A percentile compares a stretch with the other conserved stretches of the same genome.
Conservation (phyloP, 2,113 vertebrate genomes). For the Ictidomys tridecemlineatus region DNA sequence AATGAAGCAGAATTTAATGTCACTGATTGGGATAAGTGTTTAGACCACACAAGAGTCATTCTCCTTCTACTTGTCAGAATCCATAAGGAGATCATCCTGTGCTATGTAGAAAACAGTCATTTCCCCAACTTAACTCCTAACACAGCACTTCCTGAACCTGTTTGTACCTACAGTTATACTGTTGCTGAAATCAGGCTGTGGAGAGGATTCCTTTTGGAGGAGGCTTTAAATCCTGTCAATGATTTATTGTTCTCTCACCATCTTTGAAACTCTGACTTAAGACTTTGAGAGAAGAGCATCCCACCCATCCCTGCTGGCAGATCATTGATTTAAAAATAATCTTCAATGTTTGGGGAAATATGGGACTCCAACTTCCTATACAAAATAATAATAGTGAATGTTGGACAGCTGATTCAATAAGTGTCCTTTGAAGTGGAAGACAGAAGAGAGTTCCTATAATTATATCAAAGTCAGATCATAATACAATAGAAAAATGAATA, state of each 20-base stretch:
- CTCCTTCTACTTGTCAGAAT: background rate
- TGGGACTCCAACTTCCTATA: background rate
- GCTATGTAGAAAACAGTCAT: background rate
- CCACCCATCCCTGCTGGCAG: background rate
- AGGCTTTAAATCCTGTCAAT: background rate
- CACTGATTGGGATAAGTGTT: background rate
- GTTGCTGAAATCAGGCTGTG: background rate
- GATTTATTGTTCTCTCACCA: background rate
- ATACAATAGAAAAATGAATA: background rate
- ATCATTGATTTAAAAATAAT: constrained; percentile 4
- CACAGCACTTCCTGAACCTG: background rate
- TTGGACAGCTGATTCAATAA: background rate
- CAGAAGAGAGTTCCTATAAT: background rate
- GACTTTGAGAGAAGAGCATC: background rate
- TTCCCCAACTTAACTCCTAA: background rate
- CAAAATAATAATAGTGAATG: background rate
- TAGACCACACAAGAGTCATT: background rate
- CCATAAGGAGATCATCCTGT: background rate
- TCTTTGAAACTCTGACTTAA: constrained; percentile 18
- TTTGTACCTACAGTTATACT: background rate
- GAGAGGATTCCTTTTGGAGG: background rate
- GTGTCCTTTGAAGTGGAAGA: background rate
- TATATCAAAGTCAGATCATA: background rate
- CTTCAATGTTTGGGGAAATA: background rate
- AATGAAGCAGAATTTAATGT: background rate